Base-by-base conservation (phyloP, 1,140 invertebrate species). In the Hylyphantes graminicola region DNA sequence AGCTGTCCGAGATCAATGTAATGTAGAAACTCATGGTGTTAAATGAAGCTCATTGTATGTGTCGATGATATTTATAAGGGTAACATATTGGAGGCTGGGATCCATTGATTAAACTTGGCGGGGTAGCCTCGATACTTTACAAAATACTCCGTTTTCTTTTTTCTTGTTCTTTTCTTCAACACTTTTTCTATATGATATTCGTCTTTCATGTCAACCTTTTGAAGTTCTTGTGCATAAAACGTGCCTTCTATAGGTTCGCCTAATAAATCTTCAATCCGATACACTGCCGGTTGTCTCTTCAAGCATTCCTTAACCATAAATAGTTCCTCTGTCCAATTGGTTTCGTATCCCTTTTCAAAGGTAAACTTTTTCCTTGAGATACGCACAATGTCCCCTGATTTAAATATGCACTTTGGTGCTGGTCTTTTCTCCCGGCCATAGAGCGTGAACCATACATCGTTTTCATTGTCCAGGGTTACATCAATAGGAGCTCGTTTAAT, bases 401-500 rank as follows among this genome's bases (percentile, higher is more conserved):
- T 35, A 35, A 35, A 35, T 35, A 35, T 35, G 35, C 35, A 35
- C 35, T 35, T 35, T 17, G 50, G 61, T 81, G 57, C 48, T 84
- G 85, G 59, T 35, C 35, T 35, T 35, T 35, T 35, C 5, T 35
- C 35, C 35, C 35, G 35, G 35, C 57, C 74, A 21, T 87, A 88
- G 65, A 88, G 85, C 17, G 50, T 79, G 21, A 75, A 59, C 84
- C 68, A 67, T 8, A 87, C 54, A 63, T 63, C 21, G 76, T 35
- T 48, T 84, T 87, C 61, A 86, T 90, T 89, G 92, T 74, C 17
- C 17, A 73, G 48, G 85, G 77, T 88, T 11, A 90, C 89, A 51
- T 89, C 78, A 57, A 86, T 85, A 17, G 91, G 91, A 63, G 84
- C 87, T 85, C 88, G 89, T 87, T 87, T 87, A 17, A 91, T 91